These are phyloP conservation scores for Capromys pilorides DNA, from an alignment of 2,797 vertebrate genomes.

Conservation along the genomic window DNA sequence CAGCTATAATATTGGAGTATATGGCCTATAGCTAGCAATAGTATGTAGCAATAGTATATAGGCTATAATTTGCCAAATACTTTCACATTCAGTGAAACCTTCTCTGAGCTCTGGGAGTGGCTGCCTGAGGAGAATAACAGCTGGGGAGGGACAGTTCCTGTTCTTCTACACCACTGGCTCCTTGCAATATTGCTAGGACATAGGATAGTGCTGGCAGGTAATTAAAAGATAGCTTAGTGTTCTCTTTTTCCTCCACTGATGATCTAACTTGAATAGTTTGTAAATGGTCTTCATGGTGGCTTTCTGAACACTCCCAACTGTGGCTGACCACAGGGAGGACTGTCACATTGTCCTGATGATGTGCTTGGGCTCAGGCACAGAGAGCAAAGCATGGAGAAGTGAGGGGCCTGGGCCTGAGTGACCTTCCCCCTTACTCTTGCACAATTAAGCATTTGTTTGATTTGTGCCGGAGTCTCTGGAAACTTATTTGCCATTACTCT, in stretches of 20 bases:
- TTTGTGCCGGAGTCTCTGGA: constrained; percentile 77
- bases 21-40: no score
- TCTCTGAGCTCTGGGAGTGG: neutral
- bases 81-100: neutral
- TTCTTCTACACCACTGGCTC: neutral
- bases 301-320: neutral
- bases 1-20: no score
- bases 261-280: neutral
- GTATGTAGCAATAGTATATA: neutral
- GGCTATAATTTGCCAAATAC: neutral
- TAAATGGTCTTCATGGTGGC: neutral
- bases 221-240: neutral
- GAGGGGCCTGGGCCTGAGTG: neutral
- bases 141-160: neutral
- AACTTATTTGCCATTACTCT: constrained; percentile 66
- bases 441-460: constrained; percentile 66
- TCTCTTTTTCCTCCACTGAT: neutral
- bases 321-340: neutral
- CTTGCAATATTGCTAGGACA: neutral
- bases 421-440: constrained; percentile 22
- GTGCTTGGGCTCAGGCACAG: neutral
- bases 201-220: constrained; percentile 22
- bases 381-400: neutral
- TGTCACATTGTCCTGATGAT: neutral
- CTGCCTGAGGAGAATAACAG: neutral